Evolutionary conservation across 2,888 invertebrate genomes (phyloP), one percentile per base, ranked within the genome.

Genomic region (Cepaea hortensis): DNA sequence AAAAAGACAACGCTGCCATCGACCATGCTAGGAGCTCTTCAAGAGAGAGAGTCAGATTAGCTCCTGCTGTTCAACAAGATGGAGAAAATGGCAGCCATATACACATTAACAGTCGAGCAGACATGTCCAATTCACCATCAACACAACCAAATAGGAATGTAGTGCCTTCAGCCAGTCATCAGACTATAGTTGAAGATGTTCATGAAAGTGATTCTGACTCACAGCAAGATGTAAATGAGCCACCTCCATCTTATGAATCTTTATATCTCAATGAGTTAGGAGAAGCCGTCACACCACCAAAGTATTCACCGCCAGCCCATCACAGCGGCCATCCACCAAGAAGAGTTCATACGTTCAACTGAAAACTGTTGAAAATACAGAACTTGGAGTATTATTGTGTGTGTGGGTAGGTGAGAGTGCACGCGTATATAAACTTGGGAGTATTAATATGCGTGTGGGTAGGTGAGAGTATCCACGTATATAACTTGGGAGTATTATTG

Each of bases 201-300:
- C 82, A 82, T 72, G 82, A 82, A 3, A 84, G 83, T 84, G 83
- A 84, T 62, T 50, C 75, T 9, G 83, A 84, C 61, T 84, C 83
- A 23, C 61, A 75, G 23, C 80, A n/a, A 61, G 85, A 81, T n/a
- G 35, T 81, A 46, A 73, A 81, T 70, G 85, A 85, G 46, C 62
- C 48, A 15, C 85, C 85, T 7, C 85, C 85, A 3, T 85, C 85
- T 9, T 85, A 85, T 55, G 85, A 85, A 50, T 85, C 85, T 72
- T 73, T 85, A 72, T 85, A 81, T 50, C 61, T 85, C 11, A 81
- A 80, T 61, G 85, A 85, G 46, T 72, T 70, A 6, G 85, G 85
- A 35, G 81, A 81, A 55, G 61, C 75, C 0, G 35, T 73, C 5
- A 48, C 50, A 20, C 85, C 85, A 61, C 85, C 85, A 9, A 68